These are phyloP conservation scores for Nasonia oneida DNA, from an alignment of 2,888 invertebrate species.

Conservation along the genomic window DNA sequence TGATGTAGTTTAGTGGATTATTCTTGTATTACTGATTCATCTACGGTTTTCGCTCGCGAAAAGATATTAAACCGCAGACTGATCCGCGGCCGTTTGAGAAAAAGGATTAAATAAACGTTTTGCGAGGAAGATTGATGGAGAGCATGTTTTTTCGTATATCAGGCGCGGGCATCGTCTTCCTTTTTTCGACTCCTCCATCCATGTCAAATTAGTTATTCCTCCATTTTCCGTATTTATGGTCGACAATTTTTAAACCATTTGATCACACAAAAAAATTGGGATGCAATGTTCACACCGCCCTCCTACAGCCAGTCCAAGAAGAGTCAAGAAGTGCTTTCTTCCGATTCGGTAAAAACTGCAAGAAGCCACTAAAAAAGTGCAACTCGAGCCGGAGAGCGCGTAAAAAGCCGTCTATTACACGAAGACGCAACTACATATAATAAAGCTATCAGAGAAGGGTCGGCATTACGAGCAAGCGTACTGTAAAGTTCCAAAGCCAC, in stretches of 20 bases:
- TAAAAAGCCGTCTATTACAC: slow-evolving; percentile 28
- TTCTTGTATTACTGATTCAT: not conserved
- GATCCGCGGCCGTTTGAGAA: not conserved
- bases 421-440: slow-evolving; percentile 22
- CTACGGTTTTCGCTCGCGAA: not conserved
- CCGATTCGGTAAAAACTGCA: not conserved
- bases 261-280: not conserved
- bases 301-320: not conserved
- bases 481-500: not conserved
- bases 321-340: not conserved
- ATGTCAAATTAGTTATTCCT: slow-evolving; percentile 26
- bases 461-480: slow-evolving; percentile 10
- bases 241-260: not conserved
- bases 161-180: slow-evolving; percentile 6
- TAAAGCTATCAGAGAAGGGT: slow-evolving; percentile 19
- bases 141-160: slow-evolving; percentile 17
- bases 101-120: slow-evolving; percentile 20
- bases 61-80: not conserved
- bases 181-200: slow-evolving; percentile 32
- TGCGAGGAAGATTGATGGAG: slow-evolving; percentile 42
- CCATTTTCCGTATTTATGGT: not conserved
- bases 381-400: not conserved
- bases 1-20: not conserved
- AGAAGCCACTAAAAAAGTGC: not conserved
- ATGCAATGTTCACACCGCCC: not conserved